phyloP scores from a whole-genome alignment of 2,888 invertebrate genomes.

The Drosophila histrio region DNA sequence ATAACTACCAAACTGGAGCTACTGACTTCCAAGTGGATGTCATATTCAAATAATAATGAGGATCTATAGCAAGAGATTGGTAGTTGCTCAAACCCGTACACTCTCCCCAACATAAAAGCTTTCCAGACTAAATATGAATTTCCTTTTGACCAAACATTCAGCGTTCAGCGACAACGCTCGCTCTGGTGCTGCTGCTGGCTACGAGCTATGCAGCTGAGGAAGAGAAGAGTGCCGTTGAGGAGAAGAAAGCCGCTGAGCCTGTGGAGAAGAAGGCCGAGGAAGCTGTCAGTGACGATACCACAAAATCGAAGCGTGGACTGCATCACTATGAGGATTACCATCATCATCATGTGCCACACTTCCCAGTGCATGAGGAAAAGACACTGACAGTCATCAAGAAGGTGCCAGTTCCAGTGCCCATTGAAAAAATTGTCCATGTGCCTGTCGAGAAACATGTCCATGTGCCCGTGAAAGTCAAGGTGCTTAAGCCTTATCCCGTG shows the following conservation, averaged over 20 bases:
- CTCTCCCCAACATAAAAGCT: background rate
- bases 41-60: too few relatives aligned
- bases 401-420: slow-evolving; percentile 89
- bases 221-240: slow-evolving; percentile 85
- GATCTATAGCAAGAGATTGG: too few relatives aligned
- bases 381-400: slow-evolving; percentile 90
- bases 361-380: slow-evolving; percentile 86
- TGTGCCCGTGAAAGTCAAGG: slow-evolving; percentile 87
- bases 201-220: slow-evolving; percentile 84
- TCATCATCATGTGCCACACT: slow-evolving; percentile 78
- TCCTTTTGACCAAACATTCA: slow-evolving; percentile 33
- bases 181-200: slow-evolving; percentile 87
- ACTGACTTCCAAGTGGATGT: too few relatives aligned
- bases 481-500: slow-evolving; percentile 90
- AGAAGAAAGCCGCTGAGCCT: slow-evolving; percentile 85
- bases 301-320: slow-evolving; percentile 91
- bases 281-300: slow-evolving; percentile 86
- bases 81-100: background rate
- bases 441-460: slow-evolving; percentile 88
- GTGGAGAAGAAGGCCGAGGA: slow-evolving; percentile 67
- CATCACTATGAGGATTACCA: slow-evolving; percentile 85
- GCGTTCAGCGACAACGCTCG: slow-evolving; percentile 84
- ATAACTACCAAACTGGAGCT: too few relatives aligned
- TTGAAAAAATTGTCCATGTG: slow-evolving; percentile 87
- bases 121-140: background rate